Percentiles rank a stretch among this genome's conserved stretches.
These are phyloP conservation scores for Steromphala cineraria DNA, from an alignment of 2,888 invertebrate genomes.

Conservation along the genomic window DNA sequence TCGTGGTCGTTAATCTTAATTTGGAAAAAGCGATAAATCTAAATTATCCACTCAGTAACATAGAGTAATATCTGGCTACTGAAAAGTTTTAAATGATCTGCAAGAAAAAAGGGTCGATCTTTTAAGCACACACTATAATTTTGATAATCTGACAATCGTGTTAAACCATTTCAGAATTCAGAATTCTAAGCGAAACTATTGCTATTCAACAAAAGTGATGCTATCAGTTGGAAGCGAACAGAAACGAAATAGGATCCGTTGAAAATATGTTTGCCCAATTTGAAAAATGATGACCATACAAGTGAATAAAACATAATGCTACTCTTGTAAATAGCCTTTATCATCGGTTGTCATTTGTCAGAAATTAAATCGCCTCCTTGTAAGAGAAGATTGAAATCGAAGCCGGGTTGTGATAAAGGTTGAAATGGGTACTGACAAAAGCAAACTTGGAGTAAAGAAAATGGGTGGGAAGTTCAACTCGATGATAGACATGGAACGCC, in stretches of 20 bases:
- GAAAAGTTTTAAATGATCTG: neutral
- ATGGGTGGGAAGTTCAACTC: neutral
- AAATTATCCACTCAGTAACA: neutral
- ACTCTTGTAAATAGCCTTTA: neutral
- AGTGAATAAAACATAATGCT: constrained; percentile 1
- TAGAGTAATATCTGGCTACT: neutral
- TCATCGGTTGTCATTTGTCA: neutral
- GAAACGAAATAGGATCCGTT: too few species aligned
- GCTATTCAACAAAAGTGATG: too few species aligned
- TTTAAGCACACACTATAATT: too few species aligned
- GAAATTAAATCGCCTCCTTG: neutral
- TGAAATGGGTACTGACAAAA: constrained; percentile 1
- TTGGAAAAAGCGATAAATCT: neutral
- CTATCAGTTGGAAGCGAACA: too few species aligned
- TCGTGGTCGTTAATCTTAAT: neutral
- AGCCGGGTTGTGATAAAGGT: constrained; percentile 9
- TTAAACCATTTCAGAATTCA: too few species aligned
- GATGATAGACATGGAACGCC: neutral
- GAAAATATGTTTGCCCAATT: too few species aligned
- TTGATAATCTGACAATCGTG: too few species aligned
- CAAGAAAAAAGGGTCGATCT: neutral
- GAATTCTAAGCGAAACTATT: too few species aligned
- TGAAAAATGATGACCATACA: neutral
- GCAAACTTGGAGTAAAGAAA: neutral
- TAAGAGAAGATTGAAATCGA: neutral